Evolutionary conservation across 2,113 vertebrate genomes (phyloP), one percentile per base, ranked within the genome.

Genomic region (Sclerurus mexicanus): DNA sequence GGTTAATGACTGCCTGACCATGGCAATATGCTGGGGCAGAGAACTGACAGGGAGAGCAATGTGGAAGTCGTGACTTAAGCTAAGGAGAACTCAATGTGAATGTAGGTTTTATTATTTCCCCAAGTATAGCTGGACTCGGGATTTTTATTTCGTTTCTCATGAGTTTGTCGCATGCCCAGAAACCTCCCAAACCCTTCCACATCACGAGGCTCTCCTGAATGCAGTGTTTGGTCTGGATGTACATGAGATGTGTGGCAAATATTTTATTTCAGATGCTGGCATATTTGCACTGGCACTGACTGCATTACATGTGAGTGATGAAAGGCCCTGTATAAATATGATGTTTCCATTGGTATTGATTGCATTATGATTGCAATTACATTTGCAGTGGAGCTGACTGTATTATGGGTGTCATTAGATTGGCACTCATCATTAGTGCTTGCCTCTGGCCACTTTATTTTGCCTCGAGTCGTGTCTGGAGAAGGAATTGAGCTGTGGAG

Each of bases 251-350:
- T 94, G 74, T 84, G 95, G 94, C 96, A 96, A 97, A 96, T 96
- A 97, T 91, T 96, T 94, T 66, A 93, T 94, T 94, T 96, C 95
- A 94, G 93, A 95, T 37, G 92, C 95, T 97, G 94, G 95, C 95
- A 90, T 95, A 96, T 97, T 97, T 94, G 96, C 95, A 93, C 93
- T 97, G 95, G 93, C 95, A 79, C 96, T 27, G 90, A 52, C 94
- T 95, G 92, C 83, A 69, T 83, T 97, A 62, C 82, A 18, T 96
- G 93, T 94, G 96, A 97, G 95, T 96, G 95, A 97, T 97, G 96
- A 97, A 96, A 96, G 96, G 93, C 85, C 91, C 93, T 96, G 95
- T 97, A 96, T 94, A 97, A 97, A 96, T 97, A 97, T 4, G 63
- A 87, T 95, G 93, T 95, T 97, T 96, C 90, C 96, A 88, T 55